Conservation (phyloP, 2,888 invertebrate genomes). For the Meandrusa payeni region DNA sequence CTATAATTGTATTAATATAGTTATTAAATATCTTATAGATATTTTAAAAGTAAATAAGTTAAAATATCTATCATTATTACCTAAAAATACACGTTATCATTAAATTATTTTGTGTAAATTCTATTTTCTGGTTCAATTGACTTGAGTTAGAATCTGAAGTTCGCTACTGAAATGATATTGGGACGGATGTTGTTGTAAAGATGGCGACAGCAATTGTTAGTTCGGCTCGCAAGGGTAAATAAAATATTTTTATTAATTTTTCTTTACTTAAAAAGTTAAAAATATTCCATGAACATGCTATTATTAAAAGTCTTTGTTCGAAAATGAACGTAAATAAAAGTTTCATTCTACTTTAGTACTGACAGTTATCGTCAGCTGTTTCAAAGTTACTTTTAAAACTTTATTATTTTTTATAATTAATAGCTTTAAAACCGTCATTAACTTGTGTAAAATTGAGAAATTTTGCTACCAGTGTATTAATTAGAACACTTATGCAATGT, state of each 20-base stretch:
- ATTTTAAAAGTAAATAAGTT: no score
- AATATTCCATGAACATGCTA: neutral
- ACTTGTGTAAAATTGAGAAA: neutral
- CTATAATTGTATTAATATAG: no score
- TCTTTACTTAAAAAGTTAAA: slow-evolving; percentile 33
- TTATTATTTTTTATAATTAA: slow-evolving; percentile 19
- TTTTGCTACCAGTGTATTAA: neutral
- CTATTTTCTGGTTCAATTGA: no score
- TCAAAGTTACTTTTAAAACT: slow-evolving; percentile 35
- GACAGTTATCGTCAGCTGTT: slow-evolving; percentile 66
- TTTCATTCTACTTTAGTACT: neutral
- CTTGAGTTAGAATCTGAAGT: no score
- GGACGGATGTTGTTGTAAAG: slow-evolving; percentile 46
- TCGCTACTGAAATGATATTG: no score
- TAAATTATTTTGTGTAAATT: no score
- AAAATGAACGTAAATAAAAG: neutral
- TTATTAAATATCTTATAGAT: no score
- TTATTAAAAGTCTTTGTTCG: neutral
- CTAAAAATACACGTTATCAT: no score
- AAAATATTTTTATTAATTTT: slow-evolving; percentile 42
- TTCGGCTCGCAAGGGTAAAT: slow-evolving; percentile 80
- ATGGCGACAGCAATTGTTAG: slow-evolving; percentile 77
- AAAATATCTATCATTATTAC: no score
- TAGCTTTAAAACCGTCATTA: slow-evolving; percentile 1
- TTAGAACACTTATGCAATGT: slow-evolving; percentile 50